phyloP scores from a whole-genome alignment of 1,140 invertebrate species.

The Zaprionus camerounensis region DNA sequence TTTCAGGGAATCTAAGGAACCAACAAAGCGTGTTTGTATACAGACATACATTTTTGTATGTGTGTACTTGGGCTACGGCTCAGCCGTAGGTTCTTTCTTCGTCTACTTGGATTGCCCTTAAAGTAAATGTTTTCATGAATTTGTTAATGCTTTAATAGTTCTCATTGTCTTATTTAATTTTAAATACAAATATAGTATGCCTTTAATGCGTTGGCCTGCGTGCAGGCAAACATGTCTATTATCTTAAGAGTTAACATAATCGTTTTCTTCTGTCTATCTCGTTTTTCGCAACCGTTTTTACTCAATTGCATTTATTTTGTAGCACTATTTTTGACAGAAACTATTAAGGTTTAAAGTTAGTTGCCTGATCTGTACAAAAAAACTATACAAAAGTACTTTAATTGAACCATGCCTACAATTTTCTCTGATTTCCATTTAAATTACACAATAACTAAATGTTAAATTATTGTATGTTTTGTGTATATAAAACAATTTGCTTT shows the following conservation, averaged over 20 bases:
- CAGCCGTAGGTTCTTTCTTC: constrained; percentile 20
- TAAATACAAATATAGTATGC: constrained; percentile 40
- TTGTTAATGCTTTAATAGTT: constrained; percentile 43
- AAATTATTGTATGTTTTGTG: constrained; percentile 21
- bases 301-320: neutral
- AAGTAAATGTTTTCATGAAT: constrained; percentile 22
- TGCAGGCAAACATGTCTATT: constrained; percentile 11
- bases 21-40: constrained; percentile 17
- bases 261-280: neutral
- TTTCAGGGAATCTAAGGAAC: constrained; percentile 15
- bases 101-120: constrained; percentile 18
- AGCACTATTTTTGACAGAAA: constrained; percentile 15
- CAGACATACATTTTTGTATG: neutral
- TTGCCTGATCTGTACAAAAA: constrained; percentile 47
- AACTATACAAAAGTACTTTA: constrained; percentile 23
- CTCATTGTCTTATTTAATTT: constrained; percentile 42
- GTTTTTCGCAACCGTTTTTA: neutral
- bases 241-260: constrained; percentile 35
- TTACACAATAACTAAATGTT: constrained; percentile 14
- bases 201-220: constrained; percentile 19
- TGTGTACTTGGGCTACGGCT: constrained; percentile 18
- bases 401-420: constrained; percentile 14
- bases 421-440: constrained; percentile 7
- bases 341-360: constrained; percentile 40
- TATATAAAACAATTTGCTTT: constrained; percentile 38